Base-by-base conservation (phyloP, 2,113 vertebrate species). In the Cyprinodon brontotheroides region DNA sequence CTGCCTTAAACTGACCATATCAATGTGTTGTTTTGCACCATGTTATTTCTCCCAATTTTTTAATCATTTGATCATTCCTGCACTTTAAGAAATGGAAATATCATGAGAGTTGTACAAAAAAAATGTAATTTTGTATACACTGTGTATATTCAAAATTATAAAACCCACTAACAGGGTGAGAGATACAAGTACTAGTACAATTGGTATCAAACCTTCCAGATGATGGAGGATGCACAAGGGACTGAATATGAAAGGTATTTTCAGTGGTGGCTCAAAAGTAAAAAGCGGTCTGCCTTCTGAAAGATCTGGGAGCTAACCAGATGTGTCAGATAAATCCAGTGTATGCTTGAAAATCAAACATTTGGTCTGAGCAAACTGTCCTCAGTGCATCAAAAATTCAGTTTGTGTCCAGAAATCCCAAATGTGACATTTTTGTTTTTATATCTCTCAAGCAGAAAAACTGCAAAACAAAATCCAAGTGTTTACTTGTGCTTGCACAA, bases 371-470 rank as follows among this genome's bases (percentile, higher is more conserved):
- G 6, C 50, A 6, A 41, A 41, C 5, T 9, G 41, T 41, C 41
- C 41, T 3, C 9, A 41, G 5, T 41, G 3, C 41, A 41, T 9
- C 41, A 41, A 41, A 36, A 59, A 72, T 15, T 5, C 22, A 60
- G 70, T 2, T 66, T 57, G 39, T 0, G 65, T 9, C 72, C 40
- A 65, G 29, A 72, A 41, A 82, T 61, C 15, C 67, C n/a, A 60
- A 65, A 15, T 29, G 66, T 66, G 60, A 63, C 53, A 39, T 71
- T 75, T 83, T 70, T 76, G 40, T 69, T 65, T 68, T 59, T 62
- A n/a, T 66, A 67, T n/a, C 22, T 57, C 65, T 77, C 17, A 84
- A 77, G 70, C 84, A 89, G 80, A 85, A 85, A 47, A 66, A 37
- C 69, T 3, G 60, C 79, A 80, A 60, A 38, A 75, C 64, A 63